phyloP scores from a whole-genome alignment of 2,113 vertebrate species.

The Lonchura striata region DNA sequence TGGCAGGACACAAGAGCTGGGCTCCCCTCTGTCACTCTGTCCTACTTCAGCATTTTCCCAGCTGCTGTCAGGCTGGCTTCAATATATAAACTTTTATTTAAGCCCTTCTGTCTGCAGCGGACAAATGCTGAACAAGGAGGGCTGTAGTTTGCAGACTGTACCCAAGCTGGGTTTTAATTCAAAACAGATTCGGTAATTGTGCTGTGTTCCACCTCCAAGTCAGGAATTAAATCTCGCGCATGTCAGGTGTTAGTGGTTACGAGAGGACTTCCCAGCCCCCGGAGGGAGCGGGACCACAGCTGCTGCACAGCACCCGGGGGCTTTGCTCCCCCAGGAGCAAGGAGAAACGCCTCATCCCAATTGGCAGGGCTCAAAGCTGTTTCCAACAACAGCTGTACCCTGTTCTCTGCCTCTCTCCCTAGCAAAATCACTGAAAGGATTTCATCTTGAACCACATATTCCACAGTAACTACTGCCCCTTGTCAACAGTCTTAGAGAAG shows the following conservation, averaged over 20 bases:
- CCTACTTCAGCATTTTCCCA: not conserved
- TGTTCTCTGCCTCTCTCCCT: not conserved
- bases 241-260: not conserved
- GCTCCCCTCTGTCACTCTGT: not conserved
- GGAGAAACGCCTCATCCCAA: not conserved
- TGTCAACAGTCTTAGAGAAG: not conserved
- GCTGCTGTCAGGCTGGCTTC: not conserved
- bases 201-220: not conserved
- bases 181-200: not conserved
- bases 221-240: not conserved
- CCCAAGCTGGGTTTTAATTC: not conserved
- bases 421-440: not conserved
- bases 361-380: not conserved
- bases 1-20: accelerated
- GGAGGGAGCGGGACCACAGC: not conserved
- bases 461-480: not conserved
- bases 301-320: not conserved
- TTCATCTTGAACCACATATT: not conserved
- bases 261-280: not conserved
- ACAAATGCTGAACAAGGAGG: not conserved
- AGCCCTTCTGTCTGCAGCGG: not conserved
- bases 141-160: not conserved
- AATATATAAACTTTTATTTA: not conserved
- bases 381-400: not conserved
- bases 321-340: not conserved